Evolutionary conservation across 1,140 invertebrate species (phyloP), one percentile per base, ranked within the genome.

Genomic region (Tetramorium simillimum): DNA sequence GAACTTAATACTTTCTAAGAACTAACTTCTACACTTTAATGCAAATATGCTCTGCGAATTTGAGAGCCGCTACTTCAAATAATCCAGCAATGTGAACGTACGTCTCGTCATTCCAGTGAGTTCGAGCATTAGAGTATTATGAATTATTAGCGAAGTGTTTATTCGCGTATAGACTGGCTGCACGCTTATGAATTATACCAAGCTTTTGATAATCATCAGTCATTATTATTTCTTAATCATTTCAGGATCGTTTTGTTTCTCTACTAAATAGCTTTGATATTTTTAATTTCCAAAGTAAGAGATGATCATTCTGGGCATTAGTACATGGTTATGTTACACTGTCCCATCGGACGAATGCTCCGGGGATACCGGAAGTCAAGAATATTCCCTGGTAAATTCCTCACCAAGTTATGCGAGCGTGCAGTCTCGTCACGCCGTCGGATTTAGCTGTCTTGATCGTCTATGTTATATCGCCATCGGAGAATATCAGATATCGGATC

Each of bases 381-480:
- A 85, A 85, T 85, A 62, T 85, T 62, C n/a, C 12, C n/a, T 40
- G 21, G 70, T 46, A 63, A 85, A 77, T 85, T 78, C 33, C 43
- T 67, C 63, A 67, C 43, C 62, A 46, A 67, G 62, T 33, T 80
- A 51, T 46, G 43, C 24, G 56, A 77, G 37, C 75, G 40, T 51
- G 46, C 43, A 78, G 58, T 80, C 53, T 49, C 24, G 53, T 84
- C 80, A 46, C 37, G 53, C 37, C 18, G 21, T 85, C 56, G 72
- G 56, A 85, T 85, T 85, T 85, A 85, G 73, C 43, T 85, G 72
- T 85, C 53, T 62, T 28, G 73, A 73, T 85, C 73, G 40, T 75
- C 12, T 46, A 21, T 85, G 56, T 78, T 85, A 85, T 85, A 49
- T 78, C 72, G 37, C 43, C 24, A 62, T 77, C 56, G 24, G 40